Evolutionary conservation across 2,113 vertebrate species (phyloP), one percentile per base, ranked within the genome.

Genomic region (Callochromis pleurospilus): DNA sequence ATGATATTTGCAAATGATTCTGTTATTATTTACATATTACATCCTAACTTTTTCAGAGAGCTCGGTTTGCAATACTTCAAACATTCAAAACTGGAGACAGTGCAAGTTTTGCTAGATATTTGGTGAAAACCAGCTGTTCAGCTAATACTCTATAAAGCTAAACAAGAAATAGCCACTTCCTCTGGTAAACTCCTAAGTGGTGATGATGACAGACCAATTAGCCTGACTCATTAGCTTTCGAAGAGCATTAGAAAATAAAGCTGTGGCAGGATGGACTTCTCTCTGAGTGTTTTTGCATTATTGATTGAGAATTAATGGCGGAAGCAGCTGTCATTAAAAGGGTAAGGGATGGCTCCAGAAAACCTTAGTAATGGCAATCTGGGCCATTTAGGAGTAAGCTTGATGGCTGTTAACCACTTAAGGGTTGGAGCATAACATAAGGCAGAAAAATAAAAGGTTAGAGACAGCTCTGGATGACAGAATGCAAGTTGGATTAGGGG

Each of bases 241-340:
- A 81, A 56, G 86, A 90, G 91, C 94, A 94, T 95, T 94, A 92
- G 92, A 89, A 93, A 95, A 94, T 92, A 91, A 94, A 90, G 82
- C 86, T 79, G 92, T 85, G 92, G 93, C 92, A 92, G 93, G 91
- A 94, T 92, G 91, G 94, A 90, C 92, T 80, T 21, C 6, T 65
- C 87, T 90, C 89, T 93, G 91, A 91, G 92, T 90, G 90, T 94
- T 93, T 94, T 90, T 94, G 91, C 93, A 93, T 95, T 95, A 95
- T 95, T 94, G 94, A 95, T 95, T 90, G 89, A 89, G 92, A 92
- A 95, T 95, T 95, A 95, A 94, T 95, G 94, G 92, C 92, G 94
- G 95, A 95, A 94, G 90, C 91, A 91, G 93, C 91, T 92, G 93
- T 95, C 94, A 91, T 93, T 94, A 93, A 92, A 86, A 94, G 94